These are phyloP conservation scores for Polydrusus pterygomalis DNA, from an alignment of 2,888 invertebrate species.

Conservation along the genomic window DNA sequence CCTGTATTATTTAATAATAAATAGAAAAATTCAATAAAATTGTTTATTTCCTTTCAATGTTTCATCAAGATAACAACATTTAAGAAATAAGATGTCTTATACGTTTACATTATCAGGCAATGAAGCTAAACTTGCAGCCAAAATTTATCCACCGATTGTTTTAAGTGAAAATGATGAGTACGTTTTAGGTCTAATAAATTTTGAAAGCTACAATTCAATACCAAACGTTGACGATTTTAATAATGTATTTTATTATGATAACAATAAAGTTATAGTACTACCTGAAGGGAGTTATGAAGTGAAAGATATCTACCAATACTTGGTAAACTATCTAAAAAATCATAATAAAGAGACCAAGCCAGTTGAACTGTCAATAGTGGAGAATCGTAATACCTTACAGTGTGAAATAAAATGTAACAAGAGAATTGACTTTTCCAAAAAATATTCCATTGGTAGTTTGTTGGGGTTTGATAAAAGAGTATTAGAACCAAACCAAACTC, in stretches of 20 bases:
- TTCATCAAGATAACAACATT: neutral
- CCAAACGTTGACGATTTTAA: slow-evolving; percentile 36
- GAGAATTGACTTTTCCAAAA: slow-evolving; percentile 8
- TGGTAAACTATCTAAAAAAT: slow-evolving; percentile 4
- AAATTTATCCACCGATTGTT: slow-evolving; percentile 42
- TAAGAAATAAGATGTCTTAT: neutral
- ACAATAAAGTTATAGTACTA: slow-evolving; percentile 5
- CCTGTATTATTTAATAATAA: neutral
- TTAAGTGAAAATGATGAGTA: slow-evolving; percentile 41
- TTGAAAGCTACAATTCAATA: slow-evolving; percentile 40
- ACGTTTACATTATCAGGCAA: slow-evolving; percentile 2
- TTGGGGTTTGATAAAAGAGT: neutral
- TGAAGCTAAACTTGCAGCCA: neutral
- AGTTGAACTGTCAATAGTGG: slow-evolving; percentile 11
- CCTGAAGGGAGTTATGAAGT: slow-evolving; percentile 33
- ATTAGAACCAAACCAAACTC: neutral
- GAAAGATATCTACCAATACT: slow-evolving; percentile 13
- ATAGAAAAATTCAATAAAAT: neutral
- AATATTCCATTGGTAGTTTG: slow-evolving; percentile 1
- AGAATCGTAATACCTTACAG: slow-evolving; percentile 30
- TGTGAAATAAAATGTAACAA: slow-evolving; percentile 24
- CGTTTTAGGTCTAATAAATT: slow-evolving; percentile 37
- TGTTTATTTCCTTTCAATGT: neutral
- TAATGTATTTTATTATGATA: slow-evolving; percentile 43
- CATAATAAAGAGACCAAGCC: neutral